Evolutionary conservation across 1,140 invertebrate genomes (phyloP), one percentile per base, ranked within the genome.

Genomic region (Drosophila nebulosa): DNA sequence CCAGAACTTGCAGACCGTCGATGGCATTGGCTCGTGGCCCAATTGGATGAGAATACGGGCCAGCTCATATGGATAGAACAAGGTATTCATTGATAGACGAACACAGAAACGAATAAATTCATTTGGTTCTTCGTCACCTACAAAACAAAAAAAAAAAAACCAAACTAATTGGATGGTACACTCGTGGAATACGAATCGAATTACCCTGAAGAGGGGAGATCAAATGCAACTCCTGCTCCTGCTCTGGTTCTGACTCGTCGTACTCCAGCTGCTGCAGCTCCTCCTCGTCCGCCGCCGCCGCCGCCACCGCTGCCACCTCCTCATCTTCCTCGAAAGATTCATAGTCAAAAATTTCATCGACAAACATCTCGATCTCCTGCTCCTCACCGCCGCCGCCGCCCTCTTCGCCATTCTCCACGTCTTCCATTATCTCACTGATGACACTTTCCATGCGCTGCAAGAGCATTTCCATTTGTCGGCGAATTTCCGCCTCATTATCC

Each of bases 21-120:
- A 39, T 5, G 51, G 32, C 32, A 84, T 1, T 0, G 79, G 79
- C n/a, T 84, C 79, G 32, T 79, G 56, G 0, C 79, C 79, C 64
- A 84, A 21, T n/a, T 84, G 79, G 27, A 84, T 84, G 2, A 84
- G 42, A 0, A 76, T 10, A 51, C 75, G 84, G 12, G 80, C 80
- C 5, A 76, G 58, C 5, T 84, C 79, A 30, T 76, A 79, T 0
- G 79, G 79, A 62, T 84, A 69, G 14, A 79, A 42, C 0, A 84
- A 9, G 0, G 79, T 30, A 4, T 51, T 78, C 1, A 67, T 64
- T 14, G 42, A 46, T 67, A 84, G 24, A 10, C 79, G 72, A 12
- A 79, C 10, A 10, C 56, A 16, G 10, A 79, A 84, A 16, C 79
- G 79, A 9, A 75, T 26, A 21, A 64, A 3, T 1, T 58, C 51